A percentile compares a stretch with the other conserved stretches of the same genome.
phyloP scores from a whole-genome alignment of 2,797 vertebrate species.

The Labroides dimidiatus region DNA sequence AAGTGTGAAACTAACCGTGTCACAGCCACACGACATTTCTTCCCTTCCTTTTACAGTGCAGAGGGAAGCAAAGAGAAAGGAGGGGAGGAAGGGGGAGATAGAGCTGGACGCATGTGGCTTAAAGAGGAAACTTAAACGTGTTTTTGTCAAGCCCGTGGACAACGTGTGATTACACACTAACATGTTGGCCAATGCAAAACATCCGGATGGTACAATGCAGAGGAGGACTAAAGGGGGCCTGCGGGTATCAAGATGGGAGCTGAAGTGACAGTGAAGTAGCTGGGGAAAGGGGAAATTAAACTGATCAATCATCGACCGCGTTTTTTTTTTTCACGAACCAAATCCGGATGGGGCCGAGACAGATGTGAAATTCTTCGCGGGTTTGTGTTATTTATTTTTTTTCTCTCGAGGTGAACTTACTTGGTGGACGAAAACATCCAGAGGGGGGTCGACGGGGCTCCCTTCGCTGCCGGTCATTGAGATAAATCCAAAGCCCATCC shows the following conservation, averaged over 20 bases:
- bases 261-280: slow-evolving; percentile 15
- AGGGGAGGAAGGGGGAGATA: slow-evolving; percentile 5
- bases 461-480: slow-evolving; percentile 96
- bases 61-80: slow-evolving; percentile 24
- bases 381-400: background rate
- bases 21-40: slow-evolving; percentile 62
- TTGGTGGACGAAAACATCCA: slow-evolving; percentile 99
- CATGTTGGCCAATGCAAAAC: slow-evolving; percentile 60
- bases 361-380: slow-evolving; percentile 5
- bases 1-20: slow-evolving; percentile 73
- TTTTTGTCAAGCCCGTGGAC: slow-evolving; percentile 33
- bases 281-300: background rate
- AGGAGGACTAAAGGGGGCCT: slow-evolving; percentile 1
- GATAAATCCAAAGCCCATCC: slow-evolving; percentile 99
- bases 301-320: background rate
- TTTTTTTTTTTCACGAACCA: background rate
- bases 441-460: slow-evolving; percentile 91
- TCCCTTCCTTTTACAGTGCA: slow-evolving; percentile 36
- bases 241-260: slow-evolving; percentile 3
- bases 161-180: slow-evolving; percentile 65
- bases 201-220: slow-evolving; percentile 56
- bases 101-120: slow-evolving; percentile 51
- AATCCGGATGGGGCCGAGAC: slow-evolving; percentile 1
- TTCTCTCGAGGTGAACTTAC: slow-evolving; percentile 84
- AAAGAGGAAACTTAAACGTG: slow-evolving; percentile 59